Evolutionary conservation across 2,888 invertebrate species (phyloP), one percentile per base, ranked within the genome.

Genomic region (Listrodromus nycthemerus): DNA sequence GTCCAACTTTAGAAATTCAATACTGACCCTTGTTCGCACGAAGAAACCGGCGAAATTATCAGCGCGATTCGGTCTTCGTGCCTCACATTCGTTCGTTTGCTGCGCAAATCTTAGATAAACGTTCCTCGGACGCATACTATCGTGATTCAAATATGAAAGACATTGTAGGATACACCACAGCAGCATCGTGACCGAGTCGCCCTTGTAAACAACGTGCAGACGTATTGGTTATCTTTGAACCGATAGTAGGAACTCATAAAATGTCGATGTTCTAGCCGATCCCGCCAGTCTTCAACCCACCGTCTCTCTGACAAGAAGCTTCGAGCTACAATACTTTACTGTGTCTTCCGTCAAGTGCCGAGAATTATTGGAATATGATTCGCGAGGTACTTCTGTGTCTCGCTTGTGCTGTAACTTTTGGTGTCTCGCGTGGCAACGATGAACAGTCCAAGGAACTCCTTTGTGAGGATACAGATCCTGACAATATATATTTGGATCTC

Each of bases 401-500:
- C 21, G 21, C 27, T 21, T 78, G 45, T 33, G 50, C n/a, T 6
- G 63, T 33, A 5, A 24, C 24, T 52, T 2, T 71, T 16, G 52
- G 37, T 16, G 21, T 55, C 19, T 13, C 52, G 19, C 52, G 41
- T 21, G 70, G 33, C 7, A 48, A 30, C 63, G 24, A 50, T 27
- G 33, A 58, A 30, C 19, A 3, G 5, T 37, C 37, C 1, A 13
- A 6, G 41, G 30, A 21, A 41, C 71, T 45, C 1, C 41, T 2
- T 21, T 79, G 79, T 55, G 71, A 71, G 71, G 55, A 55, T n/a
- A 19, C 30, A 24, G 50, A 16, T 21, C 71, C 71, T 2, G 37
- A 24, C 21, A 71, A 79, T 21, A 27, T 79, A 21, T 55, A 71
- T 45, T 33, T 79, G 30, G 66, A 81, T 58, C 52, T 81, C 33